Evolutionary conservation across 2,113 vertebrate genomes (phyloP).

Genomic region (Sceloporus undulatus): DNA sequence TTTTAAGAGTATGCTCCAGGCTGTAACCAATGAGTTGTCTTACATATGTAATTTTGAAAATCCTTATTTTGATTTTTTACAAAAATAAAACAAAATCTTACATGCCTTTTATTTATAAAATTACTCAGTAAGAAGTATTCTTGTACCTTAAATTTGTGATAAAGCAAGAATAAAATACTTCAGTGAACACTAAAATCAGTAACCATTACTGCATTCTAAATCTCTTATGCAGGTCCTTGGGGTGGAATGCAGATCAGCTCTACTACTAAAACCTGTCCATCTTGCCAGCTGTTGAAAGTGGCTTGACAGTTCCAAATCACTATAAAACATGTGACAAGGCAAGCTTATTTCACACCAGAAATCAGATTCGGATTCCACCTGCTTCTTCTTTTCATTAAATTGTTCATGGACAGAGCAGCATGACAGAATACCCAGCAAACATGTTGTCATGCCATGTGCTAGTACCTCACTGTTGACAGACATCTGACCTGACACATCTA

Average conservation of each 20-base stretch:
- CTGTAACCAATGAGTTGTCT: not conserved
- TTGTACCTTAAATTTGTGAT: conserved; percentile 38
- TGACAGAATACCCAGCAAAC: conserved; percentile 53
- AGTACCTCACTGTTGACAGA: conserved; percentile 54
- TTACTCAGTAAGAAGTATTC: not conserved
- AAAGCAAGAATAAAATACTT: conserved; percentile 39
- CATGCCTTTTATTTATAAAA: not conserved
- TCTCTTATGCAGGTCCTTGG: not conserved
- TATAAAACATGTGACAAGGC: conserved; percentile 44
- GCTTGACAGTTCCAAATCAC: conserved; percentile 38
- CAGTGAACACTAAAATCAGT: conserved; percentile 30
- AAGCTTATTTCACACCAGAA: conserved; percentile 59
- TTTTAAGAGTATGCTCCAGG: not conserved
- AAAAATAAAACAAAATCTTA: conserved; percentile 1
- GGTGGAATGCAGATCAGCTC: conserved; percentile 14
- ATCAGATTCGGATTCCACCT: conserved; percentile 57
- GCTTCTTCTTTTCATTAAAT: conserved; percentile 54
- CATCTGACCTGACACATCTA: conserved; percentile 39
- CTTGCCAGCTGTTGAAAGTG: conserved; percentile 31
- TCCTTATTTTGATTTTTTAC: not conserved
- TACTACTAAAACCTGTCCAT: conserved; percentile 45
- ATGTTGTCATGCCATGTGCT: conserved; percentile 47
- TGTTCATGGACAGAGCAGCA: conserved; percentile 36
- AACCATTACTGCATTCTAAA: conserved; percentile 17
- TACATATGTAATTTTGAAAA: not conserved